Evolutionary conservation across 2,888 invertebrate genomes (phyloP), one percentile per base, ranked within the genome.

Genomic region (Epinotia nisella): DNA sequence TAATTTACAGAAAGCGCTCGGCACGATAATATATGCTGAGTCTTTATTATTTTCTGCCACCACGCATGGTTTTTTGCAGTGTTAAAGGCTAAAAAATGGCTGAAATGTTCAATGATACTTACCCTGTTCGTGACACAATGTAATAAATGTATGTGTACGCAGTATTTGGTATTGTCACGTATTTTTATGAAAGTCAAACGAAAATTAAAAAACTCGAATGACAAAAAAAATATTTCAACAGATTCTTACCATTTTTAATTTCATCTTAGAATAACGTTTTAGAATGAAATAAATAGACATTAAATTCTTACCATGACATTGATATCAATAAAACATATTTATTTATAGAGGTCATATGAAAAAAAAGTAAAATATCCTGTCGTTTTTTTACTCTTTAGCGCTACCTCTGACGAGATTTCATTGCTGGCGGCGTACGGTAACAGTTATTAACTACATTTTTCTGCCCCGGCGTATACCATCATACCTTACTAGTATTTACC

Each of bases 401-500:
- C 39, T 35, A 9, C 53, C 58, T 69, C 73, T 55, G 56, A 51
- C 65, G 69, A 69, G 73, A 59, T 73, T 73, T 73, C 73, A 53
- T 73, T 59, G 73, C 73, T n/a, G 29, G 41, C 68, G 64, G 59
- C 64, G 45, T 68, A 69, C 69, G 68, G 69, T 73, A 53, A 69
- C 73, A 39, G 69, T 73, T 68, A 68, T 69, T 73, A 61, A 56
- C 62, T n/a, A 64, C 62, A 73, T 73, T 69, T 69, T 73, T 64
- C 68, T 73, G 41, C 62, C 17, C 51, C 19, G 24, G 29, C 41
- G 66, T 19, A 29, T 60, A 39, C 56, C 56, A 58, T n/a, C 29
- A 29, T 60, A 39, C 56, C 56, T 62, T n/a, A 24, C 61, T 35
- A 60, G 56, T 45, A 45, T 45, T 45, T 41, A 29, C 41, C 15